Base-by-base conservation (phyloP, 1,140 invertebrate species). In the Lethocerus indicus region DNA sequence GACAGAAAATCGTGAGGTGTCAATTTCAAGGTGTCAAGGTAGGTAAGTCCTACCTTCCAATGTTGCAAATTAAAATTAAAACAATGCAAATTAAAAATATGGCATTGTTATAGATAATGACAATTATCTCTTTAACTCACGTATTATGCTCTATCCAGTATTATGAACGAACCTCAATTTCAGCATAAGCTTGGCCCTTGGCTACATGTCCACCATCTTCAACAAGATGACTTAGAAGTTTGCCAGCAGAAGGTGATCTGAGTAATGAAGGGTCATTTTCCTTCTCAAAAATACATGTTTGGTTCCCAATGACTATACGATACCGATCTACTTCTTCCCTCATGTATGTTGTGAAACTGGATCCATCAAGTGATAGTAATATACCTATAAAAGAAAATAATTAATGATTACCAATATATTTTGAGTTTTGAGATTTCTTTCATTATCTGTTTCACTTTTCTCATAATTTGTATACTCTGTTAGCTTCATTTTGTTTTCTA, bases 231-330 rank as follows among this genome's bases (percentile, higher is more conserved):
- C 81, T 87, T 3, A 98, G 74, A 0, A 99, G 70, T 64, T 98
- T 98, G 3, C 96, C 96, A 44, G 96, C 90, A 26, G 94, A 96
- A 0, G 93, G 92, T 27, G 91, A 88, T 24, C 91, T 73, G 13
- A 99, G 63, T 13, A 96, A 71, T 0, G 92, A 95, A 0, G 95
- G 94, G 67, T 99, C 96, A 60, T 96, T 98, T 66, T 98, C 94
- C 65, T 98, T 98, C 51, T 98, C 92, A 60, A 99, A 96, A 5
- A 97, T 78, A 60, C 92, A 95, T 0, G 95, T 97, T 60, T 95
- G 90, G 67, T 98, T 97, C 16, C 91, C 93, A 62, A 99, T 97
- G 1, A 93, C 86, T 25, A 98, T 88, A 32, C 93, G 76, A 63
- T 96, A 98, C 50, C 89, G 81, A 67, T 94, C 90, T 0, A 96